Base-by-base conservation (phyloP, 2,888 invertebrate genomes). In the Choristoneura rosaceana region DNA sequence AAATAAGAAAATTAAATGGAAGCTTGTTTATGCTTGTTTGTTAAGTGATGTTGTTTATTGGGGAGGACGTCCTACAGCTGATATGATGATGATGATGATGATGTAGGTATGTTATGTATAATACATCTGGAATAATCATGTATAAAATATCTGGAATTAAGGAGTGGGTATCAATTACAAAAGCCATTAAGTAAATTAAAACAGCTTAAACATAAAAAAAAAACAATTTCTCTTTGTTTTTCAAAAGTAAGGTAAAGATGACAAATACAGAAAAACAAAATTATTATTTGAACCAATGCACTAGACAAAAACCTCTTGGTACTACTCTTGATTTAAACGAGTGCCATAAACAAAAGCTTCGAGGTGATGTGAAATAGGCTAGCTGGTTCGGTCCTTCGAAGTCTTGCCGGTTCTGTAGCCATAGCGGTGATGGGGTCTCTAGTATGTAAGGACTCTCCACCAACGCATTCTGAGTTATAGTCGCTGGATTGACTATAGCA, bases 401-500 rank as follows among this genome's bases (percentile, higher is more conserved):
- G 0, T 95, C 95, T 73, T 94, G 89, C 83, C 95, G 95, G 85
- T 97, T 97, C 47, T 96, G 77, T 62, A 95, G 92, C 97, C 96
- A 96, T 87, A 96, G 95, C 0, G 97, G 97, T 76, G 95, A 95
- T 60, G 95, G 90, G 64, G 96, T 43, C 3, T 10, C 96, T 74
- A 88, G 84, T 9, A 91, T 88, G 75, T 93, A 95, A 7, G 96
- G 84, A 58, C 95, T 87, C 3, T 43, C 12, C 55, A 96, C 93
- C 8, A 96, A 86, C 0, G 93, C 90, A n/a, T 52, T 17, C 17
- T 52, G 17, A 17, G 15, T 15, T 17, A 0, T 17, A 15, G n/a
- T 8, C 2, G 7, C 17, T 4, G 52, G 9, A 8, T 52, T 3
- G 15, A 17, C 17, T 2, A 17, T 9, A 15, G 14, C 47, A 5